A percentile compares a stretch with the other conserved stretches of the same genome.
These are phyloP conservation scores for Chymomyza procnemis DNA, from an alignment of 2,888 invertebrate genomes.

Conservation along the genomic window DNA sequence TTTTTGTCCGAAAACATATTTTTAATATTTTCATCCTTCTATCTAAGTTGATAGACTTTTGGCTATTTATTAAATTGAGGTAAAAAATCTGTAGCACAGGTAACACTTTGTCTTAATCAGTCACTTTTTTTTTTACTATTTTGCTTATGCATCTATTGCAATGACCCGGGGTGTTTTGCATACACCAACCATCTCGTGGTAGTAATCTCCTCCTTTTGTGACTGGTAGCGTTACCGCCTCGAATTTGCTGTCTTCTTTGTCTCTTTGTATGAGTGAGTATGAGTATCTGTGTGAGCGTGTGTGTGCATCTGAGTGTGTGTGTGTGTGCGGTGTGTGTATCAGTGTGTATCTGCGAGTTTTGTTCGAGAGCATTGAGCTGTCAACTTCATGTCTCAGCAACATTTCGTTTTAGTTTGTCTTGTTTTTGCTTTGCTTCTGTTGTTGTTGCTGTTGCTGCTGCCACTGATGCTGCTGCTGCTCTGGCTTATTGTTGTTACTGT, in stretches of 20 bases:
- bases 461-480: conserved; percentile 32
- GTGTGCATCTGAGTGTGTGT: conserved; percentile 17
- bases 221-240: conserved; percentile 21
- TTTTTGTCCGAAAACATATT: too few relatives aligned
- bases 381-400: conserved; percentile 75
- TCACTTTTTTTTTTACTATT: too few relatives aligned
- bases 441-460: conserved; percentile 26
- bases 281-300: conserved; percentile 16
- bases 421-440: conserved; percentile 31
- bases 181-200: background rate
- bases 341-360: conserved; percentile 59
- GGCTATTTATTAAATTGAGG: too few relatives aligned
- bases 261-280: conserved; percentile 24
- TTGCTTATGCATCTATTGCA: conserved; percentile 36
- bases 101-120: too few relatives aligned
- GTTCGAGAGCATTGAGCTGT: conserved; percentile 76
- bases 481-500: conserved; percentile 4
- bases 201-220: conserved; percentile 1
- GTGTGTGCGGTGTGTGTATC: conserved; percentile 28
- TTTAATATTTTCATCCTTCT: too few relatives aligned
- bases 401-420: conserved; percentile 70
- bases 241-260: conserved; percentile 29
- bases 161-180: conserved; percentile 31
- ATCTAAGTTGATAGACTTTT: too few relatives aligned
- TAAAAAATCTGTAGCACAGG: too few relatives aligned